A percentile compares a stretch with the other conserved stretches of the same genome.
phyloP scores from a whole-genome alignment of 2,888 invertebrate species.

The Mamestra brassicae region DNA sequence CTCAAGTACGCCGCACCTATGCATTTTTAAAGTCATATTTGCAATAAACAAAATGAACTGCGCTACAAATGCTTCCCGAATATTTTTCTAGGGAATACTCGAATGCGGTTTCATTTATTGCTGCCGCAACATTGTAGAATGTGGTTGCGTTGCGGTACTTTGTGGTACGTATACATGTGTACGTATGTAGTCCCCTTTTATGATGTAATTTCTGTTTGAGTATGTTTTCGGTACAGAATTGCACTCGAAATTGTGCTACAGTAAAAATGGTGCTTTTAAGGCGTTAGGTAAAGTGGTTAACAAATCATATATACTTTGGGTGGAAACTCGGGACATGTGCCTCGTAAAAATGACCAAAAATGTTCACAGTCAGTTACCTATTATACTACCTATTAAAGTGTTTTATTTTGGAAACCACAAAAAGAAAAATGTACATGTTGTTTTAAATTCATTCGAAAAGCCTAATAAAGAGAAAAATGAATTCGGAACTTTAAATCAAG shows the following conservation, averaged over 20 bases:
- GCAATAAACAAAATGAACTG: slow-evolving; percentile 2
- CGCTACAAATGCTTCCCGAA: background rate
- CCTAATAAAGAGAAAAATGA: too few species aligned
- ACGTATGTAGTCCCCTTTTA: slow-evolving; percentile 19
- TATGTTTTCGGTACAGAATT: slow-evolving; percentile 9
- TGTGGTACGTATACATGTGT: slow-evolving; percentile 2
- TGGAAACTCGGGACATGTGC: background rate
- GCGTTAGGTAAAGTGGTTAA: background rate
- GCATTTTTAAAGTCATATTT: background rate
- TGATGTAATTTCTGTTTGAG: slow-evolving; percentile 28
- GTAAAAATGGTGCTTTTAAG: background rate
- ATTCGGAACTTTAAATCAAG: too few species aligned
- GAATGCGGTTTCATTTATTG: slow-evolving; percentile 34
- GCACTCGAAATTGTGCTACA: slow-evolving; percentile 17
- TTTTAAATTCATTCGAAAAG: too few species aligned
- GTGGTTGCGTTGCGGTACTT: slow-evolving; percentile 29
- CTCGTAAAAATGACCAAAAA: background rate
- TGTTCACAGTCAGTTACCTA: too few species aligned
- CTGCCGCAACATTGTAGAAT: slow-evolving; percentile 18
- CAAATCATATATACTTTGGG: background rate
- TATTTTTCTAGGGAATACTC: slow-evolving; percentile 14
- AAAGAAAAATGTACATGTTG: too few species aligned
- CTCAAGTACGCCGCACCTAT: background rate
- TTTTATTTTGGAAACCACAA: too few species aligned
- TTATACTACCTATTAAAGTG: too few species aligned